Evolutionary conservation across 2,113 vertebrate genomes (phyloP), one percentile per base, ranked within the genome.

Genomic region (Nycticorax nycticorax): DNA sequence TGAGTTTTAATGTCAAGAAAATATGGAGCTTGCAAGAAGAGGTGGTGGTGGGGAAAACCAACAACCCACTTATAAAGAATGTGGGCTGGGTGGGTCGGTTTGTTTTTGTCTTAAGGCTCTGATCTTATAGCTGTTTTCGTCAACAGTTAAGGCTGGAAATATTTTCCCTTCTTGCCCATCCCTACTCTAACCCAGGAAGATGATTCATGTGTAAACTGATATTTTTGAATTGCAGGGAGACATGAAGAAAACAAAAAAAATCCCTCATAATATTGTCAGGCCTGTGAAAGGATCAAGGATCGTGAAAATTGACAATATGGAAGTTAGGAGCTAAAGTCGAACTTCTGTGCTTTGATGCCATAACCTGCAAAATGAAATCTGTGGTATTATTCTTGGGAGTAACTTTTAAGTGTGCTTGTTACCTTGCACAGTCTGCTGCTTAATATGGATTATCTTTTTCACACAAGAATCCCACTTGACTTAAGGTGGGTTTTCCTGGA

Each of bases 11-110:
- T 62, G 78, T 90, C 52, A 66, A 48, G 48, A 68, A 80, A 80
- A 76, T 41, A 35, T 0, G 1, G 35, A 67, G 10, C 20, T 86
- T 83, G 59, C 33, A 68, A 55, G 37, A 67, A 45, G 10, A 3
- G 9, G 17, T 43, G 41, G 41, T 43, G 41, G 41, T 43, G 7
- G 1, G 1, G 3, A 1, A 6, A 24, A 43, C 21, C 21, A 14
- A 24, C 2, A 56, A 13, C 14, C 4, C 21, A 35, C n/a, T 24
- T 35, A 35, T 5, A 16, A 71, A 56, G 48, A 83, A 64, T 55
- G 28, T 80, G 26, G 11, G 3, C 41, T 72, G 32, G 8, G 9
- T 59, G 41, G 12, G 21, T 82, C 10, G 8, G 30, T 63, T 88
- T 91, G 43, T 14, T 94, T 86, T 89, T 87, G 22, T 85, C 30